Conservation (phyloP, 2,113 vertebrate species). For the Tenrec ecaudatus region DNA sequence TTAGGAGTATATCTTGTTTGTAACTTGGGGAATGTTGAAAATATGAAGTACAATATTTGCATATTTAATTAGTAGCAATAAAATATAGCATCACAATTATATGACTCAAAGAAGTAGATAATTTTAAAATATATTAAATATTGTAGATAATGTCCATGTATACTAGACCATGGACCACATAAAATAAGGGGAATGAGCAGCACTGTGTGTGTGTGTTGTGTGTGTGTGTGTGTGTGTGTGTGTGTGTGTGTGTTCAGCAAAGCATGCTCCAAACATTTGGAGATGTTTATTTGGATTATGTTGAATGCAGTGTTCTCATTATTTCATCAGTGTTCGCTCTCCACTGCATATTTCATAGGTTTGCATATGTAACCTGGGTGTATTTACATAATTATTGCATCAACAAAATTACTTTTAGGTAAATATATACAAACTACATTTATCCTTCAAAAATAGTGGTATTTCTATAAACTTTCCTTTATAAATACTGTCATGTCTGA, state of each 20-base stretch:
- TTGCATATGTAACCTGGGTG: neutral
- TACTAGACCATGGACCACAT: too few species aligned
- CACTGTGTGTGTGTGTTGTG: too few species aligned
- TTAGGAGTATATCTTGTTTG: too few species aligned
- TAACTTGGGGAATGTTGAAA: neutral
- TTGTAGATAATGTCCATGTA: neutral
- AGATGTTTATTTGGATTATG: constrained; percentile 33
- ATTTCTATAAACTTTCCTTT: constrained; percentile 56
- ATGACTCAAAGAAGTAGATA: neutral
- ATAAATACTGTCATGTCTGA: neutral
- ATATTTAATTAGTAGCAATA: neutral
- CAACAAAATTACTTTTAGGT: constrained; percentile 64
- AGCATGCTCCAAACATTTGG: neutral
- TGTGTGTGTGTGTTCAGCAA: neutral
- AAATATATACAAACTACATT: constrained; percentile 60
- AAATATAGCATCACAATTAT: neutral
- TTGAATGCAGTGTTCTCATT: neutral
- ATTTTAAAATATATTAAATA: neutral
- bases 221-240: too few species aligned
- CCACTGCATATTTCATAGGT: constrained; percentile 18
- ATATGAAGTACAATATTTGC: neutral
- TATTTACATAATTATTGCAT: constrained; percentile 61
- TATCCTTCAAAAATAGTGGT: neutral
- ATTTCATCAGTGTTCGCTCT: constrained; percentile 57
- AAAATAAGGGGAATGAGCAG: too few species aligned